Base-by-base conservation (phyloP, 2,113 vertebrate species). In the Aramus guarauna region DNA sequence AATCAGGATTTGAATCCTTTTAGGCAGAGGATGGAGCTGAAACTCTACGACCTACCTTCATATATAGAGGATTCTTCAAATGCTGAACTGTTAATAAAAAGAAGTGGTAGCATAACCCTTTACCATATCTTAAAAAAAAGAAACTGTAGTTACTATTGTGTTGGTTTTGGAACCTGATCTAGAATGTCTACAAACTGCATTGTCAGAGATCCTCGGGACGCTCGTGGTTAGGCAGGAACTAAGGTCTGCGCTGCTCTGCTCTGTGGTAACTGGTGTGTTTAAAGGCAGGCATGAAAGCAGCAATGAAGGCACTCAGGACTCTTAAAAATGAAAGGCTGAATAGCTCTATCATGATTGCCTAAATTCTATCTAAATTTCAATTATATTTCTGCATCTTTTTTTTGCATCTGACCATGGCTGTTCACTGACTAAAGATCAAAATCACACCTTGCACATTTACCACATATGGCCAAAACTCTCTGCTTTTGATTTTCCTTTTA, bases 381-480 rank as follows among this genome's bases (percentile, higher is more conserved):
- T 69, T 90, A 2, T 39, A 53, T 80, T 94, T 79, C 55, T 64
- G 21, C 32, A 15, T 75, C 11, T 34, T 53, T 88, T 88, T 66
- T 67, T 85, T 59, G 9, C 13, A 76, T 93, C 50, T 75, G 43
- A 47, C 29, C 85, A 5, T 90, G 84, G 34, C 67, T 94, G 60
- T 89, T 80, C 47, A 19, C 79, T 56, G 91, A 79, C 34, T 43
- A 68, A 94, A 97, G 89, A 96, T 98, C 78, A 95, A 92, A 97
- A 80, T 72, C 89, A 76, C 87, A 97, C 96, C 97, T 98, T 97
- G 76, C 64, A 19, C 27, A 66, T 26, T 52, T 96, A 90, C 96
- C 96, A 95, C 97, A 92, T 96, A 97, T 97, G 97, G 97, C 86
- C 92, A 96, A 95, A 97, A 79, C 60, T 85, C 83, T 87, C 3